Evolutionary conservation across 2,888 invertebrate species (phyloP).

Genomic region (Phoronis australis): DNA sequence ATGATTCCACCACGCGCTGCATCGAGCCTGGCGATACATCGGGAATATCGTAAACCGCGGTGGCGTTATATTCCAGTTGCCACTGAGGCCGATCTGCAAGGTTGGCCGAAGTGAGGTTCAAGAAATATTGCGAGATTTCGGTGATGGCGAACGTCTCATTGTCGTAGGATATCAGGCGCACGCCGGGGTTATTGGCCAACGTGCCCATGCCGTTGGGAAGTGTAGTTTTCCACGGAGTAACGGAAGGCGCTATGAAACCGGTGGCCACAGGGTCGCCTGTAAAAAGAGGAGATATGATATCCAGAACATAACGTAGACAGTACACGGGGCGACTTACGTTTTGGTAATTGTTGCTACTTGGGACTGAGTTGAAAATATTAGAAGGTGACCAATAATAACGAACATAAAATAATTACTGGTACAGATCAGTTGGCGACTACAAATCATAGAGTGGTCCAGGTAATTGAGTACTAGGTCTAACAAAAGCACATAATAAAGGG

Average conservation of each 20-base stretch:
- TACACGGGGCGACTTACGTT: too few relatives aligned
- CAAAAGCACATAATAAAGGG: too few relatives aligned
- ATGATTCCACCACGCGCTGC: constrained; percentile 60
- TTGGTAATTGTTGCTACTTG: too few relatives aligned
- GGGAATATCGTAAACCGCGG: constrained; percentile 68
- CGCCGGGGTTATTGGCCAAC: constrained; percentile 72
- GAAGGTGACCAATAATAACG: too few relatives aligned
- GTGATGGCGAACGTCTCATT: constrained; percentile 64
- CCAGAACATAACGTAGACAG: too few relatives aligned
- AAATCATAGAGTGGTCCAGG: too few relatives aligned
- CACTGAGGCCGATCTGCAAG: constrained; percentile 68
- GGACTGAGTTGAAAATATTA: too few relatives aligned
- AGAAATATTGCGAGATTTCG: constrained; percentile 84
- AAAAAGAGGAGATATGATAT: too few relatives aligned
- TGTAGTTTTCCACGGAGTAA: constrained; percentile 67
- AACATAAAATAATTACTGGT: too few relatives aligned
- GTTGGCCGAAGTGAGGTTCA: constrained; percentile 67
- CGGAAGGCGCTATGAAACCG: constrained; percentile 79
- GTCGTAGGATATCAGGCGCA: constrained; percentile 84
- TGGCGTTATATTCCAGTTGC: constrained; percentile 78
- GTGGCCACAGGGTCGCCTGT: constrained; percentile 72
- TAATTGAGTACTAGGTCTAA: too few relatives aligned
- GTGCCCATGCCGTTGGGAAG: neutral
- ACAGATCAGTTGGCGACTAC: too few relatives aligned
- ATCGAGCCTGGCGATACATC: constrained; percentile 75